Evolutionary conservation across 2,113 vertebrate species (phyloP).

Genomic region (Peromyscus californicus): DNA sequence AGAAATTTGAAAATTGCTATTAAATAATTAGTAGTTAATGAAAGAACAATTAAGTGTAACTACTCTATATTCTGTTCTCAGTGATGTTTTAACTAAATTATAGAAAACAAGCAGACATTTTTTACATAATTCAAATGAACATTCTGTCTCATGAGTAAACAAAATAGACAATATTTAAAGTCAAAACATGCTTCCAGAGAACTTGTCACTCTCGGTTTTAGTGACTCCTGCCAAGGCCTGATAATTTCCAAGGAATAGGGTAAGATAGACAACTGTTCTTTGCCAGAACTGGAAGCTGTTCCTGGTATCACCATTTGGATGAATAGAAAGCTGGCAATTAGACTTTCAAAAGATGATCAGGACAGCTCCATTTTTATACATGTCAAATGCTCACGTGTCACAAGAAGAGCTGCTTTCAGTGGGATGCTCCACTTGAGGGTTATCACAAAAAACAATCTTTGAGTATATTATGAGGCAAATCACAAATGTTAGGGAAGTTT

Average conservation of each 20-base stretch:
- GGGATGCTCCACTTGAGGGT: neutral
- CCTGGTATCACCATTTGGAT: neutral
- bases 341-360: neutral
- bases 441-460: neutral
- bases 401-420: neutral
- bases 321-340: neutral
- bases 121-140: neutral
- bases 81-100: neutral
- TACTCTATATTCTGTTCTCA: neutral
- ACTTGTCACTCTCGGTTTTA: neutral
- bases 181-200: neutral
- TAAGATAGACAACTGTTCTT: neutral
- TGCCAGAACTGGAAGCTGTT: neutral
- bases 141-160: neutral
- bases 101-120: neutral
- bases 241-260: neutral
- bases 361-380: neutral
- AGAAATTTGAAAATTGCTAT: neutral
- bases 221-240: neutral
- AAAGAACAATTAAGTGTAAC: neutral
- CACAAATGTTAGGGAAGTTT: neutral
- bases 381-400: neutral
- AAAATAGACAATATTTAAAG: slow-evolving; percentile 43
- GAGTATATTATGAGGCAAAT: neutral
- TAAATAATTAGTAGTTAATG: slow-evolving; percentile 23